Conservation (phyloP, 2,888 invertebrate genomes). For the Tyria jacobaeae region DNA sequence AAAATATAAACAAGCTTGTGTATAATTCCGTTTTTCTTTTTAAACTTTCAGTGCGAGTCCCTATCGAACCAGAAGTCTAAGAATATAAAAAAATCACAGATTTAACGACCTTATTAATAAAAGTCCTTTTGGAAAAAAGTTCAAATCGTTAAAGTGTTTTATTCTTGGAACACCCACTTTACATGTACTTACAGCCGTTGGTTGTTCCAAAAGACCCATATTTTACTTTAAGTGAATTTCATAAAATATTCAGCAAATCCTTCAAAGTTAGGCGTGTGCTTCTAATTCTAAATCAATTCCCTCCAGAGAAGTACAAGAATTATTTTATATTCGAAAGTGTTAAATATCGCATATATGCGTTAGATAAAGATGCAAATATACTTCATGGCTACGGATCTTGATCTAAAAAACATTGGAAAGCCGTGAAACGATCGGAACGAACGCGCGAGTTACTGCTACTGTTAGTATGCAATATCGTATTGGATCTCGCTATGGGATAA, state of each 20-base stretch:
- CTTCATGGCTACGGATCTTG: constrained; percentile 43
- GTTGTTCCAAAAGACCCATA: constrained; percentile 12
- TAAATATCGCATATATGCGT: constrained; percentile 36
- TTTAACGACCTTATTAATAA: constrained; percentile 20
- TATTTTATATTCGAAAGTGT: constrained; percentile 28
- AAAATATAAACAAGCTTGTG: too few species aligned
- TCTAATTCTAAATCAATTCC: constrained; percentile 19
- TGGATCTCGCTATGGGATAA: constrained; percentile 35
- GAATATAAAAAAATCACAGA: constrained; percentile 23
- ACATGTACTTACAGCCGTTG: constrained; percentile 16
- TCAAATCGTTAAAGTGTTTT: constrained; percentile 15
- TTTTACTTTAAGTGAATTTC: constrained; percentile 14
- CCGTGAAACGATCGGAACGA: constrained; percentile 51
- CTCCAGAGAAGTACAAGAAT: not conserved
- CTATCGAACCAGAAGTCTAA: too few species aligned
- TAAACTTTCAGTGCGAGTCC: too few species aligned
- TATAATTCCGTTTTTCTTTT: too few species aligned
- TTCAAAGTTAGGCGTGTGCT: constrained; percentile 27
- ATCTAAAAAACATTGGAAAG: constrained; percentile 51
- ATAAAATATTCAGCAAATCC: constrained; percentile 9
- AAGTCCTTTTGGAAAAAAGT: constrained; percentile 17
- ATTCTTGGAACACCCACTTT: constrained; percentile 32
- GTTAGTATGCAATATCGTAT: constrained; percentile 42
- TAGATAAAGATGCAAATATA: constrained; percentile 42
- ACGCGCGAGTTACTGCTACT: constrained; percentile 47